These are phyloP conservation scores for Pomatostomus ruficeps DNA, from an alignment of 2,113 vertebrate genomes.

Conservation along the genomic window DNA sequence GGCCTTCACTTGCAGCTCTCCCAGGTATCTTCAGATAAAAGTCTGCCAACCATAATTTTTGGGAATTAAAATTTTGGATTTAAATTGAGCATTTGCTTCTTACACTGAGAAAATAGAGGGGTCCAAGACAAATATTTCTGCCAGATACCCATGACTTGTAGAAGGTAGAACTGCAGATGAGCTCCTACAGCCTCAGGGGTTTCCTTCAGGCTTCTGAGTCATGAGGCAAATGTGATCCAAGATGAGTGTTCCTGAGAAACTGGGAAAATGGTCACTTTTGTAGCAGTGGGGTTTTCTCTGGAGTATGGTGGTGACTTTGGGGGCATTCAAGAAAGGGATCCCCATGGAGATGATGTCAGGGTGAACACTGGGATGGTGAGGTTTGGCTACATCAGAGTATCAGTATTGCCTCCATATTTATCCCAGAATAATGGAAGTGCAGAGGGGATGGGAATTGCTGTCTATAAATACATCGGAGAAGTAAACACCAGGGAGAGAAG, in stretches of 20 bases:
- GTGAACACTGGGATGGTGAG: not conserved
- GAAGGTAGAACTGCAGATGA: not conserved
- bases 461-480: slow-evolving; percentile 9
- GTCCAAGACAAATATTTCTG: not conserved
- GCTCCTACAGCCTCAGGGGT: not conserved
- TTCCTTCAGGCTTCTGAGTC: not conserved
- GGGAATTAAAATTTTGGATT: not conserved
- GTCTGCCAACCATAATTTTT: not conserved
- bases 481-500: slow-evolving; percentile 33
- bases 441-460: slow-evolving; percentile 13
- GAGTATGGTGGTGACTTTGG: not conserved
- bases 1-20: not conserved
- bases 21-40: not conserved
- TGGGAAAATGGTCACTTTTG: not conserved
- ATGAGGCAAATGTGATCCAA: not conserved
- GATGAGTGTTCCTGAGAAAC: fast-evolving
- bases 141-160: not conserved
- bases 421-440: not conserved
- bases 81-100: not conserved
- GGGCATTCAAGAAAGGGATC: not conserved
- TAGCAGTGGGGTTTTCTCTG: not conserved
- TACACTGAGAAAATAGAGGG: not conserved
- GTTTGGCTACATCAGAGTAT: not conserved
- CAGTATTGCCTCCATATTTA: not conserved
- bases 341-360: not conserved